These are phyloP conservation scores for Blera fallax DNA, from an alignment of 2,888 invertebrate species.

Conservation along the genomic window DNA sequence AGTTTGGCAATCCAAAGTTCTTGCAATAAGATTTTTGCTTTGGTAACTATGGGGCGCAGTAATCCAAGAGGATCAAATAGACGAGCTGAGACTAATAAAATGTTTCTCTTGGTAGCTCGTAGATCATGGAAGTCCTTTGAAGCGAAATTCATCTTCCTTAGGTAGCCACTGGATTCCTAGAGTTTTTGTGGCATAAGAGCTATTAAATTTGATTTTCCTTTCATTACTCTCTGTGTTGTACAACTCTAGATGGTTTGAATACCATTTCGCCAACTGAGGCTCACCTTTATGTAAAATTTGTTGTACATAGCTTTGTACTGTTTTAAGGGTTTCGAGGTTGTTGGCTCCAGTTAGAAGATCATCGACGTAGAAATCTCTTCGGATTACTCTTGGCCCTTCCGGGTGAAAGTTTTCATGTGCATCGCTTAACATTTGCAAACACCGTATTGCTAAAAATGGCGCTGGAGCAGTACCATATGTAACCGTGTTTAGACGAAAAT, in stretches of 20 bases:
- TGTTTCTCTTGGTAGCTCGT: conserved; percentile 33
- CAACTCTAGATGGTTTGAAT: conserved; percentile 27
- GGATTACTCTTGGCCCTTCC: too few species aligned
- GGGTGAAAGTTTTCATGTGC: too few species aligned
- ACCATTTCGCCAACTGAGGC: conserved; percentile 28
- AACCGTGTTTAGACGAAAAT: conserved; percentile 1
- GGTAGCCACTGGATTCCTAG: conserved; percentile 27
- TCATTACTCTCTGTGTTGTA: conserved; percentile 1
- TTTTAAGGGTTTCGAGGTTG: too few species aligned
- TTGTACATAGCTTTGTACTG: conserved; percentile 12
- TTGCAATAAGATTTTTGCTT: too few species aligned
- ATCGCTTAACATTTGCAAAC: too few species aligned
- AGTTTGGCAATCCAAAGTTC: conserved; percentile 31
- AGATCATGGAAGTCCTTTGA: conserved; percentile 3
- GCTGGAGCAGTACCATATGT: too few species aligned
- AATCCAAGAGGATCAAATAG: too few species aligned
- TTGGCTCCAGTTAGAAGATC: too few species aligned
- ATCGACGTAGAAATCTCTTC: too few species aligned
- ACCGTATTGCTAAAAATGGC: too few species aligned
- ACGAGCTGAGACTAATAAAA: too few species aligned
- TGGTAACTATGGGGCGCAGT: too few species aligned
- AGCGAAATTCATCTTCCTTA: conserved; percentile 12
- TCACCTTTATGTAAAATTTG: conserved; percentile 16
- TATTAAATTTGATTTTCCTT: conserved; percentile 26
- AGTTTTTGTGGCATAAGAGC: conserved; percentile 5